A percentile compares a stretch with the other conserved stretches of the same genome.
Conservation (phyloP, 2,888 invertebrate genomes). For the Oligia latruncula region DNA sequence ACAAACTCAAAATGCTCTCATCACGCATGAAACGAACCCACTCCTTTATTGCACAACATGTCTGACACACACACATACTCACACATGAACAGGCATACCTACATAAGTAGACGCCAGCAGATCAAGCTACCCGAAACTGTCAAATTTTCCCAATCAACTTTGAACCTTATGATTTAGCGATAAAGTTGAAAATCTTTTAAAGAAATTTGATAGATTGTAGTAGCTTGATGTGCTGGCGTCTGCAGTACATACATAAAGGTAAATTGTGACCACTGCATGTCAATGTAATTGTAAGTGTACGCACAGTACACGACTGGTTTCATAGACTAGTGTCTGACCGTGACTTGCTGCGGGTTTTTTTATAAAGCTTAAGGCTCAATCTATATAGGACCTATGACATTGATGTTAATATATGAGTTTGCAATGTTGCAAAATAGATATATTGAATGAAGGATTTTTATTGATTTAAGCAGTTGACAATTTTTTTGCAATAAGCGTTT, state of each 20-base stretch:
- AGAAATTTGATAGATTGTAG: no score
- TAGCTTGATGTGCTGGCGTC: no score
- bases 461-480: background rate
- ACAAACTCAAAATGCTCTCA: constrained; percentile 36
- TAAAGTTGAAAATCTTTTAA: no score
- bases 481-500: background rate
- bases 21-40: constrained; percentile 34
- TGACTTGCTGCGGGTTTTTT: constrained; percentile 48
- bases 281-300: constrained; percentile 35
- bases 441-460: constrained; percentile 8
- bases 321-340: constrained; percentile 38
- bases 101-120: no score
- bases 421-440: constrained; percentile 10
- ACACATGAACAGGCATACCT: background rate
- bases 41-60: constrained; percentile 41
- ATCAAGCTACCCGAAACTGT: no score
- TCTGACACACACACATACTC: constrained; percentile 11
- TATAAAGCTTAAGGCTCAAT: constrained; percentile 41
- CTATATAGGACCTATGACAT: constrained; percentile 45
- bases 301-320: constrained; percentile 37
- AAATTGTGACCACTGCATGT: constrained; percentile 47
- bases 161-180: no score
- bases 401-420: constrained; percentile 33
- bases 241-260: constrained; percentile 5
- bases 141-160: no score